These are phyloP conservation scores for Dasysyrphus albostriatus DNA, from an alignment of 2,888 invertebrate species.

Conservation along the genomic window DNA sequence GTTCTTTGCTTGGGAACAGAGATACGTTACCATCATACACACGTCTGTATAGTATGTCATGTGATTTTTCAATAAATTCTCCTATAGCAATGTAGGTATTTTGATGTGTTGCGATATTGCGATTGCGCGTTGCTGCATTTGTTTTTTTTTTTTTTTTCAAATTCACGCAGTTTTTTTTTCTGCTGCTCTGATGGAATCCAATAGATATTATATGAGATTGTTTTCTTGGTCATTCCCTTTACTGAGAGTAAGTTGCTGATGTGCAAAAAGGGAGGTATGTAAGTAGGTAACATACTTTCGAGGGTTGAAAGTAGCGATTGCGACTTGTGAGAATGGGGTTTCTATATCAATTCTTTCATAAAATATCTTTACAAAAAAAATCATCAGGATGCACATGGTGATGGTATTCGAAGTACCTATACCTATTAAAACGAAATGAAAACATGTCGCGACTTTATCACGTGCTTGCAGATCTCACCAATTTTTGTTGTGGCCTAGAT, in stretches of 20 bases:
- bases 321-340: neutral
- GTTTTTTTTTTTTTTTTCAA: constrained; percentile 43
- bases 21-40: constrained; percentile 7
- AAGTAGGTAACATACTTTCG: neutral
- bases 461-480: constrained; percentile 67
- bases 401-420: constrained; percentile 41
- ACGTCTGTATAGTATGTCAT: constrained; percentile 37
- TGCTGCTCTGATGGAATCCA: constrained; percentile 3
- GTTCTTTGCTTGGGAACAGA: constrained; percentile 6
- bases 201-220: neutral
- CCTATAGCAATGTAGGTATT: constrained; percentile 34
- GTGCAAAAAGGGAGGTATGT: neutral
- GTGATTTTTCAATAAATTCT: constrained; percentile 67
- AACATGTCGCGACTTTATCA: constrained; percentile 37
- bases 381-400: constrained; percentile 11
- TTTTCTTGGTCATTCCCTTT: constrained; percentile 15
- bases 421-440: constrained; percentile 8
- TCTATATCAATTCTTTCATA: neutral
- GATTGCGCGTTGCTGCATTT: constrained; percentile 71
- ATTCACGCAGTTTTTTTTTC: constrained; percentile 21
- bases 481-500: constrained; percentile 65
- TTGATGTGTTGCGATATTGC: constrained; percentile 33
- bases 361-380: constrained; percentile 23
- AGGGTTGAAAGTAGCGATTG: neutral
- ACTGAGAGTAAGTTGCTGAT: constrained; percentile 17